A percentile compares a stretch with the other conserved stretches of the same genome.
phyloP scores from a whole-genome alignment of 1,140 invertebrate species.

The Gryllus bimaculatus region DNA sequence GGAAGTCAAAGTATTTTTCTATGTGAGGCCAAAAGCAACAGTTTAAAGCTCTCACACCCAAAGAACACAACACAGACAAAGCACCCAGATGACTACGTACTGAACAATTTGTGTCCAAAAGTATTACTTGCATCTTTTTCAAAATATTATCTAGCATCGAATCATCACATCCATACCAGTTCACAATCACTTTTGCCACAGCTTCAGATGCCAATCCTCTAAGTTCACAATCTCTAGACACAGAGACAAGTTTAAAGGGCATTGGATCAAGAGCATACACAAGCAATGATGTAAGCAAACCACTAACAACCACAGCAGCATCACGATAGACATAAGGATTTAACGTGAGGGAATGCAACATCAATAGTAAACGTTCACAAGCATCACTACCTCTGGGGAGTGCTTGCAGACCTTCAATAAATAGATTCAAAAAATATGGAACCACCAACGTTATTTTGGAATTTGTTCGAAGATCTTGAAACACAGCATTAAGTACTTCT shows the following conservation, averaged over 20 bases:
- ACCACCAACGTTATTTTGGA: neutral
- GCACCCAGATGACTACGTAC: neutral
- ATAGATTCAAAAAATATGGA: neutral
- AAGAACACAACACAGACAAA: neutral
- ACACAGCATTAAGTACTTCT: neutral
- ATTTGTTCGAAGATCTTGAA: neutral
- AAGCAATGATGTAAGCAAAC: neutral
- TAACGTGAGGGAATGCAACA: neutral
- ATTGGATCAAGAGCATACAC: neutral
- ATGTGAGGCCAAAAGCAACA: neutral
- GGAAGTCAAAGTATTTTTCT: neutral
- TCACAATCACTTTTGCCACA: neutral
- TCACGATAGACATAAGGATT: neutral
- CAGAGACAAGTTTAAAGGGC: neutral
- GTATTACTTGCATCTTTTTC: neutral
- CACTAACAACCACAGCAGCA: neutral
- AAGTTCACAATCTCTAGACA: neutral
- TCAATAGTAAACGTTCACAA: neutral
- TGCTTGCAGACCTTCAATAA: neutral
- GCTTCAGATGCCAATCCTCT: neutral
- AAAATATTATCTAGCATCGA: neutral
- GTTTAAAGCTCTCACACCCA: neutral
- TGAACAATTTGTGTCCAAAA: neutral
- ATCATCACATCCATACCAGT: neutral
- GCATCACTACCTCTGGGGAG: neutral